phyloP scores from a whole-genome alignment of 2,888 invertebrate species.

The Nineta flava region DNA sequence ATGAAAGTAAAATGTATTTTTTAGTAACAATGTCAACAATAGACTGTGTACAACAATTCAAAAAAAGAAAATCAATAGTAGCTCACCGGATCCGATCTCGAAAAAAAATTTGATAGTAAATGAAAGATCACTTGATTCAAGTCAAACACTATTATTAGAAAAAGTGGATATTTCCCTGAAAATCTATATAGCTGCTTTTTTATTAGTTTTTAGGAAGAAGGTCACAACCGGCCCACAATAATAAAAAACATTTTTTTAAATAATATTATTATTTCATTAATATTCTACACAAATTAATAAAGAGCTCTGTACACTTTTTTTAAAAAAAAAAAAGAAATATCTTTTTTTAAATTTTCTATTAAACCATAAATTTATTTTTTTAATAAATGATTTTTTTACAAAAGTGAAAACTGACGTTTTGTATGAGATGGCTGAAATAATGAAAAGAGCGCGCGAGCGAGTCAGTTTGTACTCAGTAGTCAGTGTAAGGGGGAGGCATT shows the following conservation, averaged over 20 bases:
- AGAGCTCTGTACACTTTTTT: conserved; percentile 37
- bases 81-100: not conserved
- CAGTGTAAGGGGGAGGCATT: not conserved
- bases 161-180: not conserved
- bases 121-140: no score
- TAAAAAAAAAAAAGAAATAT: conserved; percentile 8
- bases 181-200: not conserved
- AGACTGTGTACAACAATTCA: not conserved
- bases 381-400: conserved; percentile 35
- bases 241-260: conserved; percentile 1
- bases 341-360: conserved; percentile 20
- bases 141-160: no score
- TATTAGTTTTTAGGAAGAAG: not conserved
- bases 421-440: conserved; percentile 18
- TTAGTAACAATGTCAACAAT: not conserved
- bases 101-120: no score
- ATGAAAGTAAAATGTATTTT: no score
- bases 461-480: conserved; percentile 2
- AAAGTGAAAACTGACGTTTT: conserved; percentile 38
- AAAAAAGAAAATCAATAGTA: not conserved
- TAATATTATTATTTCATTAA: conserved; percentile 25
- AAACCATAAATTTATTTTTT: conserved; percentile 26
- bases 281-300: conserved; percentile 36
- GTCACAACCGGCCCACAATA: conserved; percentile 2
- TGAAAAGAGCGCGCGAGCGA: not conserved